A percentile compares a stretch with the other conserved stretches of the same genome.
Evolutionary conservation across 2,113 vertebrate genomes (phyloP).

Genomic region (Cercopithecus mona): DNA sequence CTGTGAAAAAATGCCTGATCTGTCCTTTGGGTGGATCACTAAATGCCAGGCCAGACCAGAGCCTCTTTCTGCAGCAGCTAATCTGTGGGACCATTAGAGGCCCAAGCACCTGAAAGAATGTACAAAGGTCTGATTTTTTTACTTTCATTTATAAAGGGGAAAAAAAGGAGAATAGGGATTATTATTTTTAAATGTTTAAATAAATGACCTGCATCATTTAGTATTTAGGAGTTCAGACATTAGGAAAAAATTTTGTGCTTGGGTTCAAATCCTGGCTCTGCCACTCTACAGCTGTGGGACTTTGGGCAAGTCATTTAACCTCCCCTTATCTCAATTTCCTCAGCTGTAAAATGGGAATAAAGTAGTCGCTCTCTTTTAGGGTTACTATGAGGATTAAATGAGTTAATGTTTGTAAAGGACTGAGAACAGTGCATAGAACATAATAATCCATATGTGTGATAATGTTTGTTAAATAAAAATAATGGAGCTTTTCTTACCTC

Average conservation of each 20-base stretch:
- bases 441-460: neutral
- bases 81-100: neutral
- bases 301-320: neutral
- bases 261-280: neutral
- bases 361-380: neutral
- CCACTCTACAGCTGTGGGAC: neutral
- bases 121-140: neutral
- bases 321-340: neutral
- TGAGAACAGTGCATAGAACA: neutral
- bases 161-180: neutral
- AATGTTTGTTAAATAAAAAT: neutral
- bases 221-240: conserved; percentile 31
- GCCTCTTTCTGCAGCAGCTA: neutral
- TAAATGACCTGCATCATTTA: neutral
- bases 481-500: neutral
- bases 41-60: neutral
- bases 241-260: neutral
- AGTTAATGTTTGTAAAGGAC: conserved; percentile 15
- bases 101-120: neutral
- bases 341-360: neutral
- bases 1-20: neutral
- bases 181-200: conserved; percentile 32
- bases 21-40: neutral
- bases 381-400: neutral
- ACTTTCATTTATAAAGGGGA: neutral